phyloP scores from a whole-genome alignment of 2,888 invertebrate genomes.

The Chrysolina oricalcia region DNA sequence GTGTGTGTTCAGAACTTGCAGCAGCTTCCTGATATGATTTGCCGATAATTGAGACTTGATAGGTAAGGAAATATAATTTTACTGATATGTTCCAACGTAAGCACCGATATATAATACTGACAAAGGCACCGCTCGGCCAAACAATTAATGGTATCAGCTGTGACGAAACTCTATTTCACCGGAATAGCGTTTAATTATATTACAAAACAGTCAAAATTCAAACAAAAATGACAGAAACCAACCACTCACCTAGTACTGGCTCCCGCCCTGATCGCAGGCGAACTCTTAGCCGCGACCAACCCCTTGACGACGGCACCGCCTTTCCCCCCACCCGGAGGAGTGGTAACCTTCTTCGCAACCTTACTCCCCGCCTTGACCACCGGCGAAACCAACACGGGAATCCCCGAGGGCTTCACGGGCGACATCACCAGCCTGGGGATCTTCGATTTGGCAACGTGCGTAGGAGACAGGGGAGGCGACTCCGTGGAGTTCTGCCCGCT shows the following conservation, averaged over 20 bases:
- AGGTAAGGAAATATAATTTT: too few relatives aligned
- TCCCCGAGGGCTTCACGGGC: constrained; percentile 79
- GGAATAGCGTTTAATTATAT: too few relatives aligned
- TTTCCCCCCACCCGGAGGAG: constrained; percentile 64
- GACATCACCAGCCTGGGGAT: constrained; percentile 85
- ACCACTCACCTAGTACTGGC: constrained; percentile 59
- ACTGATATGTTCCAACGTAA: too few relatives aligned
- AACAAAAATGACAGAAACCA: background rate
- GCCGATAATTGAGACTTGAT: too few relatives aligned
- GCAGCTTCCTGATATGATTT: too few relatives aligned
- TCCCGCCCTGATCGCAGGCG: constrained; percentile 55
- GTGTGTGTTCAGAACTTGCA: too few relatives aligned
- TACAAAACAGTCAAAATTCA: constrained; percentile 4
- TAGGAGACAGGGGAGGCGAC: constrained; percentile 70
- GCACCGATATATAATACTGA: too few relatives aligned
- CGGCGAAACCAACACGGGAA: constrained; percentile 73
- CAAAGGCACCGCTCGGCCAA: too few relatives aligned
- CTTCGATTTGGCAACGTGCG: constrained; percentile 75
- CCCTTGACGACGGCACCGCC: constrained; percentile 35
- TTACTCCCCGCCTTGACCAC: constrained; percentile 54
- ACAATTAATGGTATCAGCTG: too few relatives aligned
- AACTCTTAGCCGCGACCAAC: constrained; percentile 52
- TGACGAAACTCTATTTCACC: too few relatives aligned
- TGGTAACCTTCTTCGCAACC: constrained; percentile 70
- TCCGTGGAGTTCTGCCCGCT: constrained; percentile 74